These are phyloP conservation scores for Fulica atra DNA, from an alignment of 2,113 vertebrate genomes.

Conservation along the genomic window DNA sequence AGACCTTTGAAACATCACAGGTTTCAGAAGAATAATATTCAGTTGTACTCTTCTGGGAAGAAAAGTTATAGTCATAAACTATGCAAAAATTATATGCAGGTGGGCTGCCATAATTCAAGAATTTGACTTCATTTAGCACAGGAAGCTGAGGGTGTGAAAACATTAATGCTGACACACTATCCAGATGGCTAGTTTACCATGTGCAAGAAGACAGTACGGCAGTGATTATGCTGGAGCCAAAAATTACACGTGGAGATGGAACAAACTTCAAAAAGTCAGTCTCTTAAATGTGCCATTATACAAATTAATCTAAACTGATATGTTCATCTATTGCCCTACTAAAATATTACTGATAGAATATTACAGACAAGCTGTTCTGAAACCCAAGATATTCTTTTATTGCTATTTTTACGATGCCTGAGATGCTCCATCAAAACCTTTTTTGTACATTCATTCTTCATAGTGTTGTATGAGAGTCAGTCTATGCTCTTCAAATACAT, in stretches of 20 bases:
- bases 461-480: neutral
- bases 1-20: neutral
- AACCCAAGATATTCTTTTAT: conserved; percentile 8
- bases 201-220: conserved; percentile 68
- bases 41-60: neutral
- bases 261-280: conserved; percentile 70
- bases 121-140: conserved; percentile 71
- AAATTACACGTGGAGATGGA: conserved; percentile 66
- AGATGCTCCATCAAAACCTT: neutral
- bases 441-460: neutral
- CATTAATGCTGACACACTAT: conserved; percentile 74
- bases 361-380: conserved; percentile 31
- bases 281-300: conserved; percentile 55
- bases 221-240: conserved; percentile 66
- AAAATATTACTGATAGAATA: conserved; percentile 33
- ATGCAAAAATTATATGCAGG: conserved; percentile 60
- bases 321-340: conserved; percentile 39
- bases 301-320: conserved; percentile 58
- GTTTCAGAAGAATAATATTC: neutral
- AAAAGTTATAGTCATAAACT: conserved; percentile 18
- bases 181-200: conserved; percentile 75
- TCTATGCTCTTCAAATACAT: neutral
- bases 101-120: conserved; percentile 69
- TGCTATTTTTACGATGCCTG: neutral
- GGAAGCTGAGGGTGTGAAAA: conserved; percentile 73